Percentiles rank a stretch among this genome's conserved stretches.
Conservation (phyloP, 2,113 vertebrate genomes). For the Spheniscus mendiculus region DNA sequence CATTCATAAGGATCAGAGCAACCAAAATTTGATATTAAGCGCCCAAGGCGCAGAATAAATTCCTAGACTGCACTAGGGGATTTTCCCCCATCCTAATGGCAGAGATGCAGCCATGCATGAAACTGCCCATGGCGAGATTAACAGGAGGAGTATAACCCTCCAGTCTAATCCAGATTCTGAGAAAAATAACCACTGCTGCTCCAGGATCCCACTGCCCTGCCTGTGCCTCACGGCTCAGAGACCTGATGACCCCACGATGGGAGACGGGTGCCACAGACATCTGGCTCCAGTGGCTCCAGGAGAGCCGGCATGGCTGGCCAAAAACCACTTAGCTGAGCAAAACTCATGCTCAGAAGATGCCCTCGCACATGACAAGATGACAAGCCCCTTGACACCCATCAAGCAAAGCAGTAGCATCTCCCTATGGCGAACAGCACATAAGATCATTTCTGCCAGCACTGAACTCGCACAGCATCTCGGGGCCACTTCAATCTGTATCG, state of each 20-base stretch:
- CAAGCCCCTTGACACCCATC: background rate
- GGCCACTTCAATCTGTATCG: background rate
- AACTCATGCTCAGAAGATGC: background rate
- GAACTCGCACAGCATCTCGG: background rate
- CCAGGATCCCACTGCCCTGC: background rate
- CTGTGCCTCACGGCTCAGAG: rapidly evolving
- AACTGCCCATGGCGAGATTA: background rate
- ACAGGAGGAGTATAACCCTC: background rate
- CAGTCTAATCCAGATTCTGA: background rate
- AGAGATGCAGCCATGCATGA: rapidly evolving
- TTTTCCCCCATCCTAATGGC: background rate
- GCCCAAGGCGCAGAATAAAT: background rate
- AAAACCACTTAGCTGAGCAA: background rate
- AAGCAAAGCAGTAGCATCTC: background rate
- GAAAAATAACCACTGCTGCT: background rate
- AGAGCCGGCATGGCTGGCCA: background rate
- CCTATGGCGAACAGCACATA: rapidly evolving
- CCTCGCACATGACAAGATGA: background rate
- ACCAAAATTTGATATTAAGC: background rate
- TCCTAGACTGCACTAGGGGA: background rate
- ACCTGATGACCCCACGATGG: rapidly evolving
- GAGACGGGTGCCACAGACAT: background rate
- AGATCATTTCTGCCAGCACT: background rate
- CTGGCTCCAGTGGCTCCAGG: background rate
- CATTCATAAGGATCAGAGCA: background rate